phyloP scores from a whole-genome alignment of 53 echinoderm and acorn worm species.

The Holothuria leucospilota region DNA sequence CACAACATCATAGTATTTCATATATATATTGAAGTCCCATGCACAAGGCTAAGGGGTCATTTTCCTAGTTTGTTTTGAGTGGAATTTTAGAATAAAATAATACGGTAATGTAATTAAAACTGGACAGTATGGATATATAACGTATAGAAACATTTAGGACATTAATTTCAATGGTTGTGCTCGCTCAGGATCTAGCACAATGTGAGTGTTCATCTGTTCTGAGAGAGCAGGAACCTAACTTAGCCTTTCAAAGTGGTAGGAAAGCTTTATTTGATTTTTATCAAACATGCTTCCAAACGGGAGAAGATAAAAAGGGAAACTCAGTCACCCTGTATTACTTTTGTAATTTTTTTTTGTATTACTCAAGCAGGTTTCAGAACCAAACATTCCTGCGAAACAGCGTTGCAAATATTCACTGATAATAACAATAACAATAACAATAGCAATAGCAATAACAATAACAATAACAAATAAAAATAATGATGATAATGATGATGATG shows the following conservation, averaged over 20 bases:
- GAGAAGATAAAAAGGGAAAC: not conserved
- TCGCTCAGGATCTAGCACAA: not conserved
- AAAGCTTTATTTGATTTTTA: not conserved
- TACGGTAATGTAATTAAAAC: not conserved
- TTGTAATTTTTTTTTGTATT: not conserved
- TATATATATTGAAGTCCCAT: not conserved
- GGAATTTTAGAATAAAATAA: not conserved
- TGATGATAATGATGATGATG: slow-evolving; percentile 26
- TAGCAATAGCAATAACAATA: not conserved
- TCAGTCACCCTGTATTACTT: not conserved
- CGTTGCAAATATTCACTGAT: too few species aligned
- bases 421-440: not conserved
- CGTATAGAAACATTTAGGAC: not conserved
- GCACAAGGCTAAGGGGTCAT: slow-evolving; percentile 3
- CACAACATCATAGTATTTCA: slow-evolving; percentile 12
- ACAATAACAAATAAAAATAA: too few species aligned
- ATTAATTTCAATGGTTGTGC: not conserved
- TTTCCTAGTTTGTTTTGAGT: not conserved
- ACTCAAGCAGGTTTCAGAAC: too few species aligned
- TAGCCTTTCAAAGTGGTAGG: too few species aligned
- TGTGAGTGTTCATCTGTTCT: not conserved
- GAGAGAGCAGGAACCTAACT: too few species aligned
- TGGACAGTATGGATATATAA: not conserved
- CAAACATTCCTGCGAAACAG: not conserved
- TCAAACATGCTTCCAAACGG: not conserved